These are phyloP conservation scores for Malaclemys terrapin DNA, from an alignment of 2,113 vertebrate genomes.

Conservation along the genomic window DNA sequence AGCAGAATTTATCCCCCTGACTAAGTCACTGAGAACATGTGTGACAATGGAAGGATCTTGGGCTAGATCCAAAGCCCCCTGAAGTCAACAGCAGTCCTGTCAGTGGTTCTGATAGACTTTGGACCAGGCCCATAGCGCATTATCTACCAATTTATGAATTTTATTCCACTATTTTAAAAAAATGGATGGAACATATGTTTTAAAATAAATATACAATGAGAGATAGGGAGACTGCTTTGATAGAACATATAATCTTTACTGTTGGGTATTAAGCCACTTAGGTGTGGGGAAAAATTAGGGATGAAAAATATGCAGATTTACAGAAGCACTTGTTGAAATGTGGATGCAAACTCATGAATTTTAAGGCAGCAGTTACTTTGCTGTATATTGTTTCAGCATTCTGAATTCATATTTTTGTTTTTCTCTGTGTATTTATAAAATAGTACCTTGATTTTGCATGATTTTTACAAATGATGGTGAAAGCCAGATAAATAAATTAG, in stretches of 20 bases:
- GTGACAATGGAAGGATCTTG: not conserved
- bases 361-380: not conserved
- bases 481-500: not conserved
- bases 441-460: not conserved
- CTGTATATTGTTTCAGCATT: not conserved
- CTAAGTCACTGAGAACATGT: not conserved
- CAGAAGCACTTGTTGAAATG: not conserved
- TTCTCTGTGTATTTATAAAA: not conserved
- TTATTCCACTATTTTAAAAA: too few species aligned
- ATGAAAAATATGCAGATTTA: not conserved
- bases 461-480: not conserved
- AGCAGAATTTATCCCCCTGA: not conserved
- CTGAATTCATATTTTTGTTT: not conserved
- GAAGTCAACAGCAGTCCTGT: not conserved
- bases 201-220: not conserved
- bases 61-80: not conserved
- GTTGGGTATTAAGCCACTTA: not conserved
- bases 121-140: not conserved
- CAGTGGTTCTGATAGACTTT: slow-evolving; percentile 59
- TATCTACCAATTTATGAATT: not conserved
- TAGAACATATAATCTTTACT: not conserved
- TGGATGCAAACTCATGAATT: not conserved
- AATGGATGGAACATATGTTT: not conserved
- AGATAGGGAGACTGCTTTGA: not conserved
- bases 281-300: not conserved